phyloP scores from a whole-genome alignment of 2,113 vertebrate species.

The Blennius ocellaris region DNA sequence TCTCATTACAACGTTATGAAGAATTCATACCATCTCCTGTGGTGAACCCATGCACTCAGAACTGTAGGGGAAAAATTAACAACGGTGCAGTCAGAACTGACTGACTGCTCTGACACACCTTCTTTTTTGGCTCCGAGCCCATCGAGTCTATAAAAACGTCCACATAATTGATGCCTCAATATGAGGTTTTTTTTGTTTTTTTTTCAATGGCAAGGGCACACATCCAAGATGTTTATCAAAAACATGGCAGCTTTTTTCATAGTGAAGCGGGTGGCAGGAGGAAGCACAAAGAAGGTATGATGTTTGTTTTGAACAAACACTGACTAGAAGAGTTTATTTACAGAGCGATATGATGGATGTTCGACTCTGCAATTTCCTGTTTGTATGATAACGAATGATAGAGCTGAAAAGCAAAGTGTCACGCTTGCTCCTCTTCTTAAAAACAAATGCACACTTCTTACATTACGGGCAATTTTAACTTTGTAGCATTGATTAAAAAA shows the following conservation, averaged over 20 bases:
- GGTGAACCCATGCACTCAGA: slow-evolving; percentile 66
- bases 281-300: slow-evolving; percentile 49
- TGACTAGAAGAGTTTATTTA: slow-evolving; percentile 68
- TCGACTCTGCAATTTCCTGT: slow-evolving; percentile 48
- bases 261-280: slow-evolving; percentile 49
- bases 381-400: slow-evolving; percentile 38
- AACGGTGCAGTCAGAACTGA: slow-evolving; percentile 64
- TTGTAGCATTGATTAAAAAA: background rate
- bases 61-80: slow-evolving; percentile 72
- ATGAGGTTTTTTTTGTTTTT: slow-evolving; percentile 59
- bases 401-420: slow-evolving; percentile 19
- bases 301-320: slow-evolving; percentile 73
- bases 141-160: slow-evolving; percentile 75
- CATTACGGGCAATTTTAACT: background rate
- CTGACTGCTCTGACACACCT: slow-evolving; percentile 73
- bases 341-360: slow-evolving; percentile 58
- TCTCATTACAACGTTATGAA: slow-evolving; percentile 57
- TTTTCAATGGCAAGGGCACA: slow-evolving; percentile 63
- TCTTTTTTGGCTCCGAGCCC: slow-evolving; percentile 76
- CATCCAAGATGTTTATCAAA: slow-evolving; percentile 73
- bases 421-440: background rate
- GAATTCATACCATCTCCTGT: slow-evolving; percentile 59
- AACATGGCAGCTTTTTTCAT: slow-evolving; percentile 57
- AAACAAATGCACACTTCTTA: background rate
- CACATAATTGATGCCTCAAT: slow-evolving; percentile 79